Percentiles rank a stretch among this genome's conserved stretches.
Conservation (phyloP, 2,797 vertebrate species). For the Tangara arthus region DNA sequence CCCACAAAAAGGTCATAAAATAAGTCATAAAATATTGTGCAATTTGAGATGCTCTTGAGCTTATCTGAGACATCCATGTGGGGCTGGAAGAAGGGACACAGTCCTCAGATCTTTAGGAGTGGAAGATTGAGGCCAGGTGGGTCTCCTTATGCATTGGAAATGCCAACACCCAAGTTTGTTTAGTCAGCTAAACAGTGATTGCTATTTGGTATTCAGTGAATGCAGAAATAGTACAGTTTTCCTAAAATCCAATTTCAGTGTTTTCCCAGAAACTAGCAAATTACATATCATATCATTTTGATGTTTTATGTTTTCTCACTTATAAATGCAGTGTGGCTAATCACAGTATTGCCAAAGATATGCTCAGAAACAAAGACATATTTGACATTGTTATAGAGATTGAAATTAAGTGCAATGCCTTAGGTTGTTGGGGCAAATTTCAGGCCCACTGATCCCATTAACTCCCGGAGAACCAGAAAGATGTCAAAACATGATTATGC, state of each 20-base stretch:
- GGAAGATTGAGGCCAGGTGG: not conserved
- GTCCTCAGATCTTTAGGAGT: not conserved
- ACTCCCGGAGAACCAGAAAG: not conserved
- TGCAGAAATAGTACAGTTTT: not conserved
- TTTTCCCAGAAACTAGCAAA: not conserved
- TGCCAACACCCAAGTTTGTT: not conserved
- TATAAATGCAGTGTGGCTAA: not conserved
- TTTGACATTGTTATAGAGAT: not conserved
- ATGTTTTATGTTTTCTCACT: not conserved
- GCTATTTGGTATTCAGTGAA: not conserved
- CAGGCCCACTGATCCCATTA: not conserved
- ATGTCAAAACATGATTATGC: accelerated
- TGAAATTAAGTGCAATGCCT: not conserved
- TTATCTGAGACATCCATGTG: not conserved
- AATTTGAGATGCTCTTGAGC: not conserved
- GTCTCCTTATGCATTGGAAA: not conserved
- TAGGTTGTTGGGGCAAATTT: not conserved
- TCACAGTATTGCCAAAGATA: not conserved
- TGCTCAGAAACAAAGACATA: not conserved
- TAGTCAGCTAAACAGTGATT: not conserved
- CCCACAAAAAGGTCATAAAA: not conserved
- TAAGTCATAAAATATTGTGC: no score
- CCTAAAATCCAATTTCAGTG: not conserved
- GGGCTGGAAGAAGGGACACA: not conserved
- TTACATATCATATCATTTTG: not conserved